Evolutionary conservation across 2,888 invertebrate genomes (phyloP).

Genomic region (Taphrorychus bicolor): DNA sequence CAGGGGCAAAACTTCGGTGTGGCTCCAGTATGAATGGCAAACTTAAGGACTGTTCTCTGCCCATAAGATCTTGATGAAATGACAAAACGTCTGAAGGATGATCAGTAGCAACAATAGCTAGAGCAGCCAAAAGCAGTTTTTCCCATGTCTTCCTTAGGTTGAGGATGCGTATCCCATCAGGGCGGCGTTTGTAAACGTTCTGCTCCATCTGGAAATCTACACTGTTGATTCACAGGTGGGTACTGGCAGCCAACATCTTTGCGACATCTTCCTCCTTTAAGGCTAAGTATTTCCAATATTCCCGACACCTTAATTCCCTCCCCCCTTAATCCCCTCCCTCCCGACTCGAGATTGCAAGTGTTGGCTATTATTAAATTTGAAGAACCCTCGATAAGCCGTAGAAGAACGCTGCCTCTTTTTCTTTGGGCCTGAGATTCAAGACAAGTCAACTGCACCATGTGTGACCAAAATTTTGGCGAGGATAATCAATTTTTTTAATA

Average conservation of each 20-base stretch:
- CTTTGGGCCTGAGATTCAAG: no score
- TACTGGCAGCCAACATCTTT: slow-evolving; percentile 95
- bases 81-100: slow-evolving; percentile 94
- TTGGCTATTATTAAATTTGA: no score
- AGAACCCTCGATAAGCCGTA: no score
- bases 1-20: slow-evolving; percentile 97
- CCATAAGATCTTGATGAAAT: slow-evolving; percentile 95
- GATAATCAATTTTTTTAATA: no score
- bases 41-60: slow-evolving; percentile 97
- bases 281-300: slow-evolving; percentile 86
- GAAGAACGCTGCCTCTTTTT: no score
- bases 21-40: slow-evolving; percentile 97
- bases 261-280: slow-evolving; percentile 98
- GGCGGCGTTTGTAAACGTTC: slow-evolving; percentile 94
- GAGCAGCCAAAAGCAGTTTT: slow-evolving; percentile 94
- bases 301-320: slow-evolving; percentile 99
- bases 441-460: no score
- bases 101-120: slow-evolving; percentile 98
- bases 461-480: no score
- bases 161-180: slow-evolving; percentile 94
- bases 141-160: slow-evolving; percentile 98
- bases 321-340: no score
- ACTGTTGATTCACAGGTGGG: slow-evolving; percentile 94
- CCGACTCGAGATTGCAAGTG: no score
- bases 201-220: slow-evolving; percentile 94